phyloP scores from a whole-genome alignment of 2,797 vertebrate genomes.

The Apogon hyalosoma region DNA sequence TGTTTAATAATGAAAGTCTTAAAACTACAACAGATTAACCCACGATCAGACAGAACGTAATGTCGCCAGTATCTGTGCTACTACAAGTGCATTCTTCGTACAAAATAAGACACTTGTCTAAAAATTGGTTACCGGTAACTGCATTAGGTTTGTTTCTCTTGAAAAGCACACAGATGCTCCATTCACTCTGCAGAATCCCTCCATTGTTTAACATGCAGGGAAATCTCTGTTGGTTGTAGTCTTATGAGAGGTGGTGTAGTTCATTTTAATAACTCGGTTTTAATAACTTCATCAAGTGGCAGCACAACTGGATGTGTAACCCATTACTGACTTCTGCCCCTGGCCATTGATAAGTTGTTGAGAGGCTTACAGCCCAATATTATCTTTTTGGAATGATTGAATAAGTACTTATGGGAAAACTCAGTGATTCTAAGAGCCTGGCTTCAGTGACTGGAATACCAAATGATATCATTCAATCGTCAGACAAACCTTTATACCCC shows the following conservation, averaged over 20 bases:
- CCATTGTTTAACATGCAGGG: conserved; percentile 30
- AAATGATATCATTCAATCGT: neutral
- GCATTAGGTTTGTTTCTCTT: conserved; percentile 6
- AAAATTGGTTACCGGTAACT: conserved; percentile 44
- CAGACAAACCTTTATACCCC: neutral
- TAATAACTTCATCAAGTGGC: conserved; percentile 45
- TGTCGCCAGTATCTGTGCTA: neutral
- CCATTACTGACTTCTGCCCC: conserved; percentile 10
- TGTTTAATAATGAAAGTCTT: neutral
- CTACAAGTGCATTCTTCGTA: neutral
- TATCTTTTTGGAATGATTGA: conserved; percentile 21
- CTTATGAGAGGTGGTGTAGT: conserved; percentile 28
- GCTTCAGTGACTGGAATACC: conserved; percentile 3
- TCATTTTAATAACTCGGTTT: conserved; percentile 45
- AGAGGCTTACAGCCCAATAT: conserved; percentile 11
- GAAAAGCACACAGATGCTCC: conserved; percentile 20
- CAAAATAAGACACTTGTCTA: neutral
- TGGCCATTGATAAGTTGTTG: conserved; percentile 8
- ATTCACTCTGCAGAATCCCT: conserved; percentile 26
- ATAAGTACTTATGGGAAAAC: conserved; percentile 38
- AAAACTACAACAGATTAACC: neutral
- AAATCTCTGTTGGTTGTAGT: conserved; percentile 15
- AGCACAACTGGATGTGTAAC: conserved; percentile 22
- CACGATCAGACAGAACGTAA: neutral
- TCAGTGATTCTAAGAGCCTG: conserved; percentile 8